Evolutionary conservation across 1,140 invertebrate species (phyloP).

Genomic region (Idris sp.): DNA sequence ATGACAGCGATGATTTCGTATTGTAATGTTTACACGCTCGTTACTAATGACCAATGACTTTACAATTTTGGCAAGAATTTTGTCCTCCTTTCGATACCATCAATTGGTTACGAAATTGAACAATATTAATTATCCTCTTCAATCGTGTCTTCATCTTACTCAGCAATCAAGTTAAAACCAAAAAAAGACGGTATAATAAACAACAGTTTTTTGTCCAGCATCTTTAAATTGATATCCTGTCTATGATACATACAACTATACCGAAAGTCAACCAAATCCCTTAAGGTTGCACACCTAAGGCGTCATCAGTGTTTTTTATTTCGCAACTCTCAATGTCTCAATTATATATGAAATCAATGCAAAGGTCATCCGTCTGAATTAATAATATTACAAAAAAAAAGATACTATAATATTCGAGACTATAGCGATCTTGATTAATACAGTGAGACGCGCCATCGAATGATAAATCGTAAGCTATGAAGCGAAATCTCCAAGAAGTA

Average conservation of each 20-base stretch:
- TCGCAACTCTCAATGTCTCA: slow-evolving; percentile 30
- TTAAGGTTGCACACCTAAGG: neutral
- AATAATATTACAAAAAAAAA: too few species aligned
- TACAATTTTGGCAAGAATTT: slow-evolving; percentile 38
- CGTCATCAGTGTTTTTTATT: slow-evolving; percentile 6
- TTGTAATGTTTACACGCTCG: slow-evolving; percentile 42
- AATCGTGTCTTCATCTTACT: too few species aligned
- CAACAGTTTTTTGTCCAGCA: too few species aligned
- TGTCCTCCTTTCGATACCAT: slow-evolving; percentile 28
- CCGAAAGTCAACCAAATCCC: too few species aligned
- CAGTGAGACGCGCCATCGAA: slow-evolving; percentile 40
- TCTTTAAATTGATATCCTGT: too few species aligned
- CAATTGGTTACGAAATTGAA: too few species aligned
- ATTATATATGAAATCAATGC: slow-evolving; percentile 47
- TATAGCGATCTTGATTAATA: slow-evolving; percentile 50
- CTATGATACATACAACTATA: too few species aligned
- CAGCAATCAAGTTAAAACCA: too few species aligned
- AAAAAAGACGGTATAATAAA: too few species aligned
- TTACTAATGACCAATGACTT: slow-evolving; percentile 57
- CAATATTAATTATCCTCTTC: too few species aligned
- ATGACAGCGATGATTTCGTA: slow-evolving; percentile 47
- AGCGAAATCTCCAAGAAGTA: slow-evolving; percentile 40
- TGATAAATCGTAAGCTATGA: slow-evolving; percentile 57
- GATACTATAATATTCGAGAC: slow-evolving; percentile 27
- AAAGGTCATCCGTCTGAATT: slow-evolving; percentile 5